Evolutionary conservation across 1,140 invertebrate species (phyloP).

Genomic region (Palaemon carinicauda): DNA sequence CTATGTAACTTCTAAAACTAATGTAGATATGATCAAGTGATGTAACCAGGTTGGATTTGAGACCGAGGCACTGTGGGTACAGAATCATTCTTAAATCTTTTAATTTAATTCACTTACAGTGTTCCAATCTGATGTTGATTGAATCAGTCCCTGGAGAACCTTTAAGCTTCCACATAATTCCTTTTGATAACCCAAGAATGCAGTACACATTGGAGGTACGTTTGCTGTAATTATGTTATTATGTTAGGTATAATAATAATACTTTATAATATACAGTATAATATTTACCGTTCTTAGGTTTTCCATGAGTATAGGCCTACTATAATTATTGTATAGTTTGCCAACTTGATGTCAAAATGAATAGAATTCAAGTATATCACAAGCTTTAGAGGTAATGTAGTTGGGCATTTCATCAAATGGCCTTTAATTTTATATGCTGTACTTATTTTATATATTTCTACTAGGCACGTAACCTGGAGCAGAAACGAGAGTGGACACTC

Average conservation of each 20-base stretch:
- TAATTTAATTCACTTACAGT: slow-evolving; percentile 72
- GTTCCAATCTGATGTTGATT: slow-evolving; percentile 96
- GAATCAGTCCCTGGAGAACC: slow-evolving; percentile 94
- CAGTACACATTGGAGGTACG: slow-evolving; percentile 88
- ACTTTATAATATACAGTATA: background rate
- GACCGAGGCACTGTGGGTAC: background rate
- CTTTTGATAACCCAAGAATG: slow-evolving; percentile 89
- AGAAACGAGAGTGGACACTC: slow-evolving; percentile 93
- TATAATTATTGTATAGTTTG: too few relatives aligned
- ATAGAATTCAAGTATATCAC: too few relatives aligned
- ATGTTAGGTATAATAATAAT: background rate
- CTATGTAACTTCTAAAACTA: too few relatives aligned
- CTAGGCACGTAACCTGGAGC: slow-evolving; percentile 82
- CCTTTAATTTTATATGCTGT: background rate
- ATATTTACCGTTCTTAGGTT: too few relatives aligned
- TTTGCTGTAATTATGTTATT: background rate
- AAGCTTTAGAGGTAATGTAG: background rate
- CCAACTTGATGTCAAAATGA: background rate
- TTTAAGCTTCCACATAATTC: slow-evolving; percentile 93
- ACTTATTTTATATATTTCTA: background rate
- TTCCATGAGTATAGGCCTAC: too few relatives aligned
- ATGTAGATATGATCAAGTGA: too few relatives aligned
- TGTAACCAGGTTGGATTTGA: background rate
- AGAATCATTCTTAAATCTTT: slow-evolving; percentile 16
- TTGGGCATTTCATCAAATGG: too few relatives aligned